phyloP scores from a whole-genome alignment of 2,888 invertebrate species.

The Epinotia demarniana region DNA sequence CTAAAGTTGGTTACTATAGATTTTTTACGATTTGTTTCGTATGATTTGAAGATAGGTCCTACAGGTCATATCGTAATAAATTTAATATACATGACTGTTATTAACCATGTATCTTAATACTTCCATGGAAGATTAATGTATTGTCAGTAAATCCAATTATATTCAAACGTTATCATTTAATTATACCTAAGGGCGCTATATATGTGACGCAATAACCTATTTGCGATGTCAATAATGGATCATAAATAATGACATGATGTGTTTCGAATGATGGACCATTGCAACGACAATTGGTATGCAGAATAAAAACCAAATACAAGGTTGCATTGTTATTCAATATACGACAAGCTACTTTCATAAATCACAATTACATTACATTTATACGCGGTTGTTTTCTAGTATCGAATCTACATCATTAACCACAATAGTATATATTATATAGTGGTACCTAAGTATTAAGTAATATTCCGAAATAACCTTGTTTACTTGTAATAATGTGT shows the following conservation, averaged over 20 bases:
- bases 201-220: conserved; percentile 41
- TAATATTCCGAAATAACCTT: too few species aligned
- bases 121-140: conserved; percentile 27
- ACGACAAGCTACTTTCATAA: neutral
- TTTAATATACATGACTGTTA: conserved; percentile 9
- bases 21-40: too few species aligned
- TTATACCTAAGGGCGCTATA: conserved; percentile 43
- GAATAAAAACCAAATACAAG: conserved; percentile 19
- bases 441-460: too few species aligned
- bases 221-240: conserved; percentile 39
- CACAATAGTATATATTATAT: too few species aligned
- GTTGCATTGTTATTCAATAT: neutral
- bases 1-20: too few species aligned
- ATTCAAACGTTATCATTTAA: conserved; percentile 41
- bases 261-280: conserved; percentile 21
- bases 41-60: too few species aligned
- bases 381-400: too few species aligned
- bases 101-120: conserved; percentile 29
- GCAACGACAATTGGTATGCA: conserved; percentile 5
- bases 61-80: neutral
- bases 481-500: too few species aligned
- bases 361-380: neutral
- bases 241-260: conserved; percentile 33
- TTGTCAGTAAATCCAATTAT: conserved; percentile 40
- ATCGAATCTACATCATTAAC: too few species aligned